phyloP scores from a whole-genome alignment of 2,888 invertebrate genomes.

The Muschampia plurimacula region DNA sequence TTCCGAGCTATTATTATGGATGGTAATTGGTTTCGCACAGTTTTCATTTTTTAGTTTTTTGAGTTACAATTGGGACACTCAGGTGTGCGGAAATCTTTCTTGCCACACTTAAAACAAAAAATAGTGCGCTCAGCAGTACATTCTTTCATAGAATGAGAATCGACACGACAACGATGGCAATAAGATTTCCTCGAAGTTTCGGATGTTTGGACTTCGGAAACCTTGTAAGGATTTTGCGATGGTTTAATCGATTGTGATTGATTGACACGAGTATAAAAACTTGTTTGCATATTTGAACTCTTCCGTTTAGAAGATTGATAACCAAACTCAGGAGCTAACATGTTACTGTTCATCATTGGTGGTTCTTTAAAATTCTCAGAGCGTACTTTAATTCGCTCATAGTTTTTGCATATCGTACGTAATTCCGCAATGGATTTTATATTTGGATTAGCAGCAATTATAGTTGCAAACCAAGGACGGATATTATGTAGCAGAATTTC shows the following conservation, averaged over 20 bases:
- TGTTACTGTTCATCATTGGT: too few relatives aligned
- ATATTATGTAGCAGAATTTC: constrained; percentile 42
- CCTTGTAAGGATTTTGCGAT: not conserved
- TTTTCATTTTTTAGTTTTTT: constrained; percentile 3
- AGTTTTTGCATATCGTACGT: constrained; percentile 37
- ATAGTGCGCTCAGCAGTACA: constrained; percentile 1
- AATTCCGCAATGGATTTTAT: constrained; percentile 35
- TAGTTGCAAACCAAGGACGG: constrained; percentile 40
- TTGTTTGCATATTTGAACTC: too few relatives aligned
- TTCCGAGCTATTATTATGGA: constrained; percentile 18
- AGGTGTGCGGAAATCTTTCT: not conserved
- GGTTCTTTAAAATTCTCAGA: too few relatives aligned
- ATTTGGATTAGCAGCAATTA: constrained; percentile 26
- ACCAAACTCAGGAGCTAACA: too few relatives aligned
- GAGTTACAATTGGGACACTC: constrained; percentile 8
- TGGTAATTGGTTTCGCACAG: constrained; percentile 34
- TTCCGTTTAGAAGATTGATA: too few relatives aligned
- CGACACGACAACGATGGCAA: not conserved
- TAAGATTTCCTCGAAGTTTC: not conserved
- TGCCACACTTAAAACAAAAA: constrained; percentile 7
- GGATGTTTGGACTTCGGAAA: not conserved
- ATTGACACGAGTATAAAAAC: too few relatives aligned
- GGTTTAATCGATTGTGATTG: too few relatives aligned
- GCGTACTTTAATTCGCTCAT: constrained; percentile 16
- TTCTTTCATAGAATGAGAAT: not conserved